Evolutionary conservation across 2,797 vertebrate genomes (phyloP), one percentile per base, ranked within the genome.

Genomic region (Naso thynnoides): DNA sequence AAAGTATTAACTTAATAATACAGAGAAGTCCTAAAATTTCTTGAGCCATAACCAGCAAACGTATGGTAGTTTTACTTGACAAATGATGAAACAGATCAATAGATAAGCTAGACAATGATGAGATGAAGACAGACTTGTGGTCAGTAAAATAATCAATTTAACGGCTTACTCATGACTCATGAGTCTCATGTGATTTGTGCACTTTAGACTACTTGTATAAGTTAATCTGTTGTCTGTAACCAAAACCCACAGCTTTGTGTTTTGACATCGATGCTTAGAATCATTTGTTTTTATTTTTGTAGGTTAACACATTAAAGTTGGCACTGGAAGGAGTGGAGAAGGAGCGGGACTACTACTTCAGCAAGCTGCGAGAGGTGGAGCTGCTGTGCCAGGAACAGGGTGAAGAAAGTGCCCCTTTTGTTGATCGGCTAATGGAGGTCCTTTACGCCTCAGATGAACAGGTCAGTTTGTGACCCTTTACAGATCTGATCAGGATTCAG

Each of bases 321-420:
- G 96, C 97, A 83, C 96, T 99, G 80, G 97, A 99, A 94, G 97
- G 97, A 0, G 95, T 98, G 87, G 98, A 99, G 91, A 99, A 99
- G 88, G 98, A 99, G 92, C 94, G 98, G 86, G 98, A 99, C 94
- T 99, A 98, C 95, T 99, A 99, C 93, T 99, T 99, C 45, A 96
- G 97, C 70, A 99, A 99, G 92, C 93, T 99, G 95, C 95, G 98
- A 83, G 98, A 99, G 90, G 98, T 99, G 75, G 98, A 99, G 91
- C 93, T 98, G 60, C 94, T 99, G 79, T 99, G 97, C 92, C 98
- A 99, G 90, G 97, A 98, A 14, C 97, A 98, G 0, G 96, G 96
- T 26, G 95, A 96, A 90, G 97, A 98, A 87, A 96, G 95, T 15
- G 95, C 96, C 18, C 94, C 94, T 52, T 96, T 99, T 65, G 96